phyloP scores from a whole-genome alignment of 2,888 invertebrate genomes.

The Acronicta psi region DNA sequence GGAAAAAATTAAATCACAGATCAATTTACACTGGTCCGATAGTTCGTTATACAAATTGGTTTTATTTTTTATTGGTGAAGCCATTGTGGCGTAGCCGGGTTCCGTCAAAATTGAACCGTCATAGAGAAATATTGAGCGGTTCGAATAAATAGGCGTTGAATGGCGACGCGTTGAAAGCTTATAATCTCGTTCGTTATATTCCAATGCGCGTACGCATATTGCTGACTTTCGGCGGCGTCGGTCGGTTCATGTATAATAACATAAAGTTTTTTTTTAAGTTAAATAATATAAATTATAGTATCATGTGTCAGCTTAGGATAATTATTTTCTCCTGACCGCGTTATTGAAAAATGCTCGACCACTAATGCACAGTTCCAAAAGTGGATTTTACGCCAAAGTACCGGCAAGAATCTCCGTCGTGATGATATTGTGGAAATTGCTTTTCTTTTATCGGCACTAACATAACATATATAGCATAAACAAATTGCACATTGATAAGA shows the following conservation, averaged over 20 bases:
- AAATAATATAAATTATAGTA: background rate
- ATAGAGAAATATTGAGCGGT: slow-evolving; percentile 77
- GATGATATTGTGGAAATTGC: no score
- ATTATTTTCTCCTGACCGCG: no score
- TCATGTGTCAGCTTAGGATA: no score
- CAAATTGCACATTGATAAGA: no score
- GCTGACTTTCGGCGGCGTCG: slow-evolving; percentile 27
- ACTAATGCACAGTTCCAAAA: no score
- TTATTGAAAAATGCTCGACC: no score
- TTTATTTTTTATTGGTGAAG: slow-evolving; percentile 56
- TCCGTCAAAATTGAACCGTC: slow-evolving; percentile 81
- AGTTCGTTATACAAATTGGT: slow-evolving; percentile 67
- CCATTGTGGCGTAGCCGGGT: slow-evolving; percentile 66
- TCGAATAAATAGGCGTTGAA: slow-evolving; percentile 69
- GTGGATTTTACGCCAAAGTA: no score
- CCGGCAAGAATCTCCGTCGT: no score
- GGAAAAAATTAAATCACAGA: slow-evolving; percentile 27
- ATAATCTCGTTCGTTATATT: slow-evolving; percentile 81
- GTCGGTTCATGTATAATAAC: background rate
- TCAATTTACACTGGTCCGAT: slow-evolving; percentile 57
- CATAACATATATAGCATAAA: no score
- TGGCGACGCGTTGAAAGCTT: slow-evolving; percentile 76
- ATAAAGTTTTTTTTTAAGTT: background rate
- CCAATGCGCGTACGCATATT: slow-evolving; percentile 69
- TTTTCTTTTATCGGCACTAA: no score